Percentiles rank a stretch among this genome's conserved stretches.
Evolutionary conservation across 2,888 invertebrate species (phyloP).

Genomic region (Netelia fuscicornis): DNA sequence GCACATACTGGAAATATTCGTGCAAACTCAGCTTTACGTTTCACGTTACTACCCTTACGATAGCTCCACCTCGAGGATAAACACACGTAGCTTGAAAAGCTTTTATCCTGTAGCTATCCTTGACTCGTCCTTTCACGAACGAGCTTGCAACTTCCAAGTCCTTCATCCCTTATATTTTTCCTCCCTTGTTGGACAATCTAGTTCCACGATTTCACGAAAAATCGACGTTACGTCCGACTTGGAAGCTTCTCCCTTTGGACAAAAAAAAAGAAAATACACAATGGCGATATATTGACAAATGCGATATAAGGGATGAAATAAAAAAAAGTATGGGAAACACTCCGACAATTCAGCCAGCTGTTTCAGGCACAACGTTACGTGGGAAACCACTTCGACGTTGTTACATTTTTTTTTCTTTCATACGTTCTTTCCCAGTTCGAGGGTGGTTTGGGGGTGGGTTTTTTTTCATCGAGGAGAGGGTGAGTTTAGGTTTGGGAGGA

Average conservation of each 20-base stretch:
- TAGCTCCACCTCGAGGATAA: too few species aligned
- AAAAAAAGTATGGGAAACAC: constrained; percentile 16
- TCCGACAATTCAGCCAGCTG: constrained; percentile 53
- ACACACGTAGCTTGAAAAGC: constrained; percentile 72
- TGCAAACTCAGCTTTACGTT: background rate
- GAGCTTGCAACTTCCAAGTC: constrained; percentile 67
- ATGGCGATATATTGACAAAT: constrained; percentile 79
- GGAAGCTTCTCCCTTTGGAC: constrained; percentile 13
- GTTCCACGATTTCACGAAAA: constrained; percentile 38
- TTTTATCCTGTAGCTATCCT: constrained; percentile 79
- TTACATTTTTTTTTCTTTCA: constrained; percentile 38
- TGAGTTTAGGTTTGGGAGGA: constrained; percentile 36
- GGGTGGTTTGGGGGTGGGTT: background rate
- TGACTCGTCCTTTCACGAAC: constrained; percentile 76
- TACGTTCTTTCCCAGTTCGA: constrained; percentile 36
- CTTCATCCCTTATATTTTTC: constrained; percentile 57
- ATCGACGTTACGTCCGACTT: constrained; percentile 26
- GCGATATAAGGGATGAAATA: constrained; percentile 76
- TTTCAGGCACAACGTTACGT: constrained; percentile 57
- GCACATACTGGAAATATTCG: background rate
- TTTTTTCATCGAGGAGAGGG: constrained; percentile 28
- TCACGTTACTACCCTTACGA: background rate
- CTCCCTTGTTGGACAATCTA: constrained; percentile 42
- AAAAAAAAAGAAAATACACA: constrained; percentile 52
- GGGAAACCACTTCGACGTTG: constrained; percentile 59